These are phyloP conservation scores for Penaeus indicus DNA, from an alignment of 1,140 invertebrate species.

Conservation along the genomic window DNA sequence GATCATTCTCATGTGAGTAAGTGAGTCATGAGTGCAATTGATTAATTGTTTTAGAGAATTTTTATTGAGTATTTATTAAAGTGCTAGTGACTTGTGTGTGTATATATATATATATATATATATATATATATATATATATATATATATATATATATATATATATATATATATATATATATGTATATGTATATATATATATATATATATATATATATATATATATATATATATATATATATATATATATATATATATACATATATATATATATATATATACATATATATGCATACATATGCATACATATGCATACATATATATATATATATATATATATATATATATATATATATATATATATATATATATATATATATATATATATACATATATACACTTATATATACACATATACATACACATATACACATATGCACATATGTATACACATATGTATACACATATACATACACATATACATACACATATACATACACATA, in stretches of 20 bases:
- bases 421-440: neutral
- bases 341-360: neutral
- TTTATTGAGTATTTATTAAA: too few relatives aligned
- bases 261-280: neutral
- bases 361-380: neutral
- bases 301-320: neutral
- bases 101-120: too few relatives aligned
- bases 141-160: neutral
- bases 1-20: too few relatives aligned
- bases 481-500: constrained; percentile 1
- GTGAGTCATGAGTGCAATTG: too few relatives aligned
- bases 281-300: neutral
- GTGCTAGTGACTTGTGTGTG: too few relatives aligned
- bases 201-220: neutral
- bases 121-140: neutral
- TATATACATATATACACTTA: neutral
- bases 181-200: neutral
- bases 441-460: constrained; percentile 20
- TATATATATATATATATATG: neutral
- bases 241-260: neutral
- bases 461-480: constrained; percentile 15
- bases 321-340: constrained; percentile 18
- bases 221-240: neutral
- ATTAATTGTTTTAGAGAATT: too few relatives aligned
- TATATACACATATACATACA: neutral